phyloP scores from a whole-genome alignment of 1,140 invertebrate genomes.

The Adelges cooleyi region DNA sequence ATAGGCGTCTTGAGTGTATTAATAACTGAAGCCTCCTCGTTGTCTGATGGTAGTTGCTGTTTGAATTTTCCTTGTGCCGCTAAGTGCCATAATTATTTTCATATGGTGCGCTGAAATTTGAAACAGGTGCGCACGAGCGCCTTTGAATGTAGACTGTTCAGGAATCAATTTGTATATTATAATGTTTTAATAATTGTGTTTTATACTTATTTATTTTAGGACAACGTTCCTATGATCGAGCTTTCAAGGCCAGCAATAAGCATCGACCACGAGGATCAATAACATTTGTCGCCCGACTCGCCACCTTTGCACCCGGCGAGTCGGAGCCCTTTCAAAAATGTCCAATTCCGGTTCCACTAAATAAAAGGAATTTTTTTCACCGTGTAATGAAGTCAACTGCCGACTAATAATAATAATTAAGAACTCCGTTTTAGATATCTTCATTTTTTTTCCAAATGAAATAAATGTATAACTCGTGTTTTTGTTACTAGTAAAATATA shows the following conservation, averaged over 20 bases:
- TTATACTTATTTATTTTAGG: neutral
- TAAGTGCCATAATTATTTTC: too few species aligned
- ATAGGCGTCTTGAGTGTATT: too few species aligned
- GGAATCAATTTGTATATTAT: too few species aligned
- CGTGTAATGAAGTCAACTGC: slow-evolving; percentile 7
- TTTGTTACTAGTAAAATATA: neutral
- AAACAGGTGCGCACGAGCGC: too few species aligned
- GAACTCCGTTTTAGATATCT: slow-evolving; percentile 4
- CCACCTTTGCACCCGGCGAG: slow-evolving; percentile 14
- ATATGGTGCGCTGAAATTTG: too few species aligned
- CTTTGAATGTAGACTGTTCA: too few species aligned
- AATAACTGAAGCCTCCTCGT: too few species aligned
- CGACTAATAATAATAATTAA: neutral
- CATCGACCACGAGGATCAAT: slow-evolving; percentile 15
- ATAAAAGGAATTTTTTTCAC: neutral
- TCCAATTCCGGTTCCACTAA: slow-evolving; percentile 21
- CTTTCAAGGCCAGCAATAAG: slow-evolving; percentile 14
- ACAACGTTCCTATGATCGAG: slow-evolving; percentile 24
- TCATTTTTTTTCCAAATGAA: too few species aligned
- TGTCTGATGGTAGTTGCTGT: too few species aligned
- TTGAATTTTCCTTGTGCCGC: too few species aligned
- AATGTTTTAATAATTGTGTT: too few species aligned
- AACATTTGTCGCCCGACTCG: slow-evolving; percentile 24
- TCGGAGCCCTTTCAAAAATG: slow-evolving; percentile 24
- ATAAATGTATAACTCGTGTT: too few species aligned